Percentiles rank a stretch among this genome's conserved stretches.
phyloP scores from a whole-genome alignment of 1,140 invertebrate genomes.

The Geopemphigus sp. region DNA sequence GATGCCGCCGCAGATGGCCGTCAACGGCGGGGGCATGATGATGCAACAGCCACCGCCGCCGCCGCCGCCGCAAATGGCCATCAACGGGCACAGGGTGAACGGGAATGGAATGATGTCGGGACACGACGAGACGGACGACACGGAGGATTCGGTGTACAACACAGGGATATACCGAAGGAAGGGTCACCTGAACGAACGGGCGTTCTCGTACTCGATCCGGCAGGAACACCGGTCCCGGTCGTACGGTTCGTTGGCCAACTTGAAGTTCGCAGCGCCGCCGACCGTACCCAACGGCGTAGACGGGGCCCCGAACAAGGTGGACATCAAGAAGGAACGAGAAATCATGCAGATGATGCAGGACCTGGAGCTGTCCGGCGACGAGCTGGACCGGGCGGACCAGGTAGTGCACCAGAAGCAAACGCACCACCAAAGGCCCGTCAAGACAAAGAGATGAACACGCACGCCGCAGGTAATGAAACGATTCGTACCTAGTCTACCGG shows the following conservation, averaged over 20 bases:
- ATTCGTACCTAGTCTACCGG: too few relatives aligned
- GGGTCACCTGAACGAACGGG: slow-evolving; percentile 87
- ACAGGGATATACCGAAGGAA: slow-evolving; percentile 86
- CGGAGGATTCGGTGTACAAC: slow-evolving; percentile 72
- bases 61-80: slow-evolving; percentile 55
- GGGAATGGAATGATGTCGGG: slow-evolving; percentile 42
- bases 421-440: slow-evolving; percentile 55
- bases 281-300: slow-evolving; percentile 53
- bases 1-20: slow-evolving; percentile 53
- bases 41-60: slow-evolving; percentile 53
- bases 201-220: slow-evolving; percentile 89
- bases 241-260: slow-evolving; percentile 82
- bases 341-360: slow-evolving; percentile 88
- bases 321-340: slow-evolving; percentile 85
- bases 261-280: slow-evolving; percentile 72
- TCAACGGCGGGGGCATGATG: slow-evolving; percentile 52
- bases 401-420: slow-evolving; percentile 56
- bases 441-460: slow-evolving; percentile 21
- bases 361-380: slow-evolving; percentile 76
- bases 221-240: slow-evolving; percentile 88
- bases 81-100: slow-evolving; percentile 52
- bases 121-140: slow-evolving; percentile 52
- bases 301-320: slow-evolving; percentile 55
- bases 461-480: neutral
- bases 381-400: slow-evolving; percentile 61